Evolutionary conservation across 2,113 vertebrate genomes (phyloP).

Genomic region (Oryzias celebensis): DNA sequence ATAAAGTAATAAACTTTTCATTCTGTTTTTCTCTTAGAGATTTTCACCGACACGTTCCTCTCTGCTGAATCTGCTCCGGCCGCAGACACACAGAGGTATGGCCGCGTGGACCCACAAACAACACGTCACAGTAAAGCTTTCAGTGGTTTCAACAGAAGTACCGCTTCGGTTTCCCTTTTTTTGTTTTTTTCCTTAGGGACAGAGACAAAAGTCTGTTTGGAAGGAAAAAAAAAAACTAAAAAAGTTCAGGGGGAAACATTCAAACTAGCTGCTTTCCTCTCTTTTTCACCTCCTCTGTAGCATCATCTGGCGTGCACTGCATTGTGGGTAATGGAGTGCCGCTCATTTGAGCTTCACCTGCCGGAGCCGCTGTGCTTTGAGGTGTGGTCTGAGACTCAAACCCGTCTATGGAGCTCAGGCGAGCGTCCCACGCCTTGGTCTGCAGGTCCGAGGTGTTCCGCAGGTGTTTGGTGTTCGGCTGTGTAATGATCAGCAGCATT

Average conservation of each 20-base stretch:
- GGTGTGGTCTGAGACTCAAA: conserved; percentile 33
- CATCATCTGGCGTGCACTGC: conserved; percentile 43
- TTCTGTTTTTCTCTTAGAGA: conserved; percentile 35
- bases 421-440: neutral
- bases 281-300: conserved; percentile 39
- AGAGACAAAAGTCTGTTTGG: conserved; percentile 23
- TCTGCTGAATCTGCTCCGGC: conserved; percentile 49
- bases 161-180: conserved; percentile 24
- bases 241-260: conserved; percentile 16
- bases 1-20: conserved; percentile 38
- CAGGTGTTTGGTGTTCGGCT: conserved; percentile 45
- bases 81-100: conserved; percentile 41
- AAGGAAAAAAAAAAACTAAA: neutral
- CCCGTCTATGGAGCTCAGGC: conserved; percentile 7
- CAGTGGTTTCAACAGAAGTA: conserved; percentile 73
- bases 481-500: conserved; percentile 63
- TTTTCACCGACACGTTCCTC: neutral
- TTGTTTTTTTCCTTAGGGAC: conserved; percentile 41
- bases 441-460: conserved; percentile 21
- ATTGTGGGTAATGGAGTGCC: conserved; percentile 59
- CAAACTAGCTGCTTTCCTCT: conserved; percentile 41
- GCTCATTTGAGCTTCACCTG: conserved; percentile 55
- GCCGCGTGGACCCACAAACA: conserved; percentile 59
- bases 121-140: conserved; percentile 75
- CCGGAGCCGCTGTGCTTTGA: conserved; percentile 66